Base-by-base conservation (phyloP, 2,888 invertebrate species). In the Thysanoteuthis rhombus region DNA sequence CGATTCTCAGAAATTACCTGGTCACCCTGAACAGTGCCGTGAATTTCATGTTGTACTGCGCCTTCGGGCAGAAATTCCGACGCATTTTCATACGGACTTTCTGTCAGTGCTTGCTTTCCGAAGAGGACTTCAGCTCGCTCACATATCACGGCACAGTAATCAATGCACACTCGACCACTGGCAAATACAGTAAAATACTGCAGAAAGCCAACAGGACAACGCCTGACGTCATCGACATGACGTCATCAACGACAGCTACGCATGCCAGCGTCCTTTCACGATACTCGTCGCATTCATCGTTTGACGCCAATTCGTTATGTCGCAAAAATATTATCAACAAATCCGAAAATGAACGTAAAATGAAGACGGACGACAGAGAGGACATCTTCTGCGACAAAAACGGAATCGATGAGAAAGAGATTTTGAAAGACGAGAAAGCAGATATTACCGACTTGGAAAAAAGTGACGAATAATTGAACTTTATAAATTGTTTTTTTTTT, bases 21-120 rank as follows among this genome's bases (percentile, higher is more conserved):
- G 99, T 99, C 94, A 99, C 99, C 94, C 98, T 99, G 97, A 99
- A 99, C 97, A 99, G 99, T 96, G 99, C 99, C 96, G 98, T 99
- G 94, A 99, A 99, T 97, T 99, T 99, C 97, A 98, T 99, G 95
- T 99, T 99, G 96, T 99, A 99, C 97, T 99, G 99, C 95, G 99
- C 99, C 95, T 99, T 99, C 97, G 99, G 99, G 1, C 99, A 99
- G 97, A 99, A 99, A 97, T 99, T 99, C 97, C 98, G 97, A 8
- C 95, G 96, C 1, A 96, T 96, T 19, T 97, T 97, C 94, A 95
- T 96, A 90, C 95, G 96, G 52, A 96, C 96, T 36, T 96, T 97
- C 94, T 97, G 96, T 94, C 95, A 95, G 32, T 95, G 95, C 40
- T 94, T 96, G 92, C 91, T 95, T 36, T 94, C 94, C 38, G 95